These are phyloP conservation scores for Gouania willdenowi DNA, from an alignment of 2,797 vertebrate species.

Conservation along the genomic window DNA sequence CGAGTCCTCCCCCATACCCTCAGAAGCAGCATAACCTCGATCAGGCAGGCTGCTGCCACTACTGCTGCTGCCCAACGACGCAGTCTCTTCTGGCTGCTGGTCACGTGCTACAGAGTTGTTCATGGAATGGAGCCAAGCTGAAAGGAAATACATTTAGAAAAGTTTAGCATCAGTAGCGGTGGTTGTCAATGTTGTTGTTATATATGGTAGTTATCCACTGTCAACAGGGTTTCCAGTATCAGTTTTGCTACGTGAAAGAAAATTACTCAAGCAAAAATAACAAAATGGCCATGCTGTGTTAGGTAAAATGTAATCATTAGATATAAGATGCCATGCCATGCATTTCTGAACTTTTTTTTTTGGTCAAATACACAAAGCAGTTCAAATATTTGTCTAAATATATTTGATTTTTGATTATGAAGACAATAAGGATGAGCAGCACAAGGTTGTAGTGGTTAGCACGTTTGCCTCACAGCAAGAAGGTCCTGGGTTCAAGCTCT, in stretches of 20 bases:
- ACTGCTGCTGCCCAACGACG: conserved; percentile 61
- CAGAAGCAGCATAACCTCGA: conserved; percentile 73
- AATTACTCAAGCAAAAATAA: conserved; percentile 4
- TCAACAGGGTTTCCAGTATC: neutral
- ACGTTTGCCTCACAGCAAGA: too few relatives aligned
- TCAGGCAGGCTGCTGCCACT: conserved; percentile 68
- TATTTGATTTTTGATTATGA: too few relatives aligned
- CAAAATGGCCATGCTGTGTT: too few relatives aligned
- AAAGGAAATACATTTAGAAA: conserved; percentile 9
- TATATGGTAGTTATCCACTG: neutral
- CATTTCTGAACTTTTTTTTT: too few relatives aligned
- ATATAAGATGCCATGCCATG: too few relatives aligned
- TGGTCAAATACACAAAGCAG: too few relatives aligned
- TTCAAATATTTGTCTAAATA: too few relatives aligned
- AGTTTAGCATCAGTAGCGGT: neutral
- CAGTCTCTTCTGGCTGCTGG: conserved; percentile 60
- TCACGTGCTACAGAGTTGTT: conserved; percentile 14
- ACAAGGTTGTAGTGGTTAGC: too few relatives aligned
- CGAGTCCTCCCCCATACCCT: conserved; percentile 69
- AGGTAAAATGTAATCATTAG: too few relatives aligned
- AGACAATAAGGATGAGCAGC: too few relatives aligned
- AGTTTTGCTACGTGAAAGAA: neutral
- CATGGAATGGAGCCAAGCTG: conserved; percentile 68
- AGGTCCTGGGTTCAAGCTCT: too few relatives aligned
- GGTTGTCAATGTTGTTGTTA: conserved; percentile 1